Evolutionary conservation across 2,888 invertebrate genomes (phyloP).

Genomic region (Aphodius sticticus): DNA sequence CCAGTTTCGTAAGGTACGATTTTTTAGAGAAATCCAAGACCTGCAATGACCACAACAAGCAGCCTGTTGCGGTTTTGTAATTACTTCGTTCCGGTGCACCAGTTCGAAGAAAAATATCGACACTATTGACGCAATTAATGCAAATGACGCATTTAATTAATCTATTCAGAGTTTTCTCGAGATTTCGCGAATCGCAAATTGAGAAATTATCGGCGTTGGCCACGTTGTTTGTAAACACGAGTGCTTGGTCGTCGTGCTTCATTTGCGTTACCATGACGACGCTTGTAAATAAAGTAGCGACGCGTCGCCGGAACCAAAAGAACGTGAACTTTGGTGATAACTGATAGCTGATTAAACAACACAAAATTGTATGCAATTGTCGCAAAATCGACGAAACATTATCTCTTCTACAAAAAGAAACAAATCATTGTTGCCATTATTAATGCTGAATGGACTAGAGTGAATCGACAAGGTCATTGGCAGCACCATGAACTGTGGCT

Average conservation of each 20-base stretch:
- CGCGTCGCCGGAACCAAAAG: neutral
- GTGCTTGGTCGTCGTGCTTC: neutral
- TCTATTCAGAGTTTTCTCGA: neutral
- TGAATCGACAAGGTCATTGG: too few relatives aligned
- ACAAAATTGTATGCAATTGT: too few relatives aligned
- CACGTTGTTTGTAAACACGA: slow-evolving; percentile 4
- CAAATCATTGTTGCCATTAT: too few relatives aligned
- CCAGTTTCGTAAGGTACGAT: too few relatives aligned
- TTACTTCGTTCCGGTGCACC: neutral
- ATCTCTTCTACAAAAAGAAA: too few relatives aligned
- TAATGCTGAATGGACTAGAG: too few relatives aligned
- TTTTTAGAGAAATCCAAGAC: too few relatives aligned
- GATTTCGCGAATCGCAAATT: neutral
- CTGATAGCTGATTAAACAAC: too few relatives aligned
- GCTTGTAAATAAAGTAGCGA: neutral
- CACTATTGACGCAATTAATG: neutral
- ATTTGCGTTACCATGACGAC: neutral
- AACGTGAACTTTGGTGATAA: neutral
- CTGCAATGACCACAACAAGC: neutral
- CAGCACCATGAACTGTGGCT: too few relatives aligned
- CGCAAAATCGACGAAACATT: too few relatives aligned
- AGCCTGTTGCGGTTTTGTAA: neutral
- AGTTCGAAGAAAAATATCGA: neutral
- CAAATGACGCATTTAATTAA: neutral
- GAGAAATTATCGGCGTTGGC: neutral